These are phyloP conservation scores for Psilopsiagon aurifrons DNA, from an alignment of 2,113 vertebrate genomes.

Conservation along the genomic window DNA sequence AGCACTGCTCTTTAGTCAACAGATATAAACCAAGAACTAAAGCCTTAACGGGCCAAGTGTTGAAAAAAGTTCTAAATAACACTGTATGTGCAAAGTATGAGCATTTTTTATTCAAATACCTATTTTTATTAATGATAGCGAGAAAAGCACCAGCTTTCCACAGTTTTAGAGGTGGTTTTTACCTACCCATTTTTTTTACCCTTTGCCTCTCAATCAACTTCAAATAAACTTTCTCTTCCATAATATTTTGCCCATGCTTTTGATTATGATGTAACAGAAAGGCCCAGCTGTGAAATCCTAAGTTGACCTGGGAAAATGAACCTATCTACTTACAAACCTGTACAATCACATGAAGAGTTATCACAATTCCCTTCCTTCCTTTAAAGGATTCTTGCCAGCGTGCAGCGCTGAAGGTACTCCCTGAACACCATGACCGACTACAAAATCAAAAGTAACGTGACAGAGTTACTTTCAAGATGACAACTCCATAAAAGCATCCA, in stretches of 20 bases:
- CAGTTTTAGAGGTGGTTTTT: not conserved
- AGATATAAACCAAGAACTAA: not conserved
- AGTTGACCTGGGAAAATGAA: not conserved
- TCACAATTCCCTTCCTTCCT: not conserved
- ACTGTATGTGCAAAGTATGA: not conserved
- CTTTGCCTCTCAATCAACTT: not conserved
- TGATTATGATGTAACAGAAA: not conserved
- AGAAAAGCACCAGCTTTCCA: not conserved
- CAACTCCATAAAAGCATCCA: not conserved
- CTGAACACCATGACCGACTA: not conserved
- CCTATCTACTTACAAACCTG: not conserved
- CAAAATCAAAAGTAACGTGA: not conserved
- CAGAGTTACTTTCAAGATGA: not conserved
- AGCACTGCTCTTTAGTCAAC: not conserved
- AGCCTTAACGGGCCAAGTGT: not conserved
- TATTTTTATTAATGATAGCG: not conserved
- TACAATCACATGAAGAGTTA: not conserved
- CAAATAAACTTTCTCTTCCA: not conserved
- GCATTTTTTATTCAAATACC: not conserved
- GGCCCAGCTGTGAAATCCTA: not conserved
- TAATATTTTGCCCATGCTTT: not conserved
- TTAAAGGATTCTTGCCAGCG: not conserved
- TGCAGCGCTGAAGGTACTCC: not conserved
- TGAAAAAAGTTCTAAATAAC: not conserved
- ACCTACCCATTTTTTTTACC: not conserved